Conservation (phyloP, 2,888 invertebrate species). For the Neocrepidodera transversa region DNA sequence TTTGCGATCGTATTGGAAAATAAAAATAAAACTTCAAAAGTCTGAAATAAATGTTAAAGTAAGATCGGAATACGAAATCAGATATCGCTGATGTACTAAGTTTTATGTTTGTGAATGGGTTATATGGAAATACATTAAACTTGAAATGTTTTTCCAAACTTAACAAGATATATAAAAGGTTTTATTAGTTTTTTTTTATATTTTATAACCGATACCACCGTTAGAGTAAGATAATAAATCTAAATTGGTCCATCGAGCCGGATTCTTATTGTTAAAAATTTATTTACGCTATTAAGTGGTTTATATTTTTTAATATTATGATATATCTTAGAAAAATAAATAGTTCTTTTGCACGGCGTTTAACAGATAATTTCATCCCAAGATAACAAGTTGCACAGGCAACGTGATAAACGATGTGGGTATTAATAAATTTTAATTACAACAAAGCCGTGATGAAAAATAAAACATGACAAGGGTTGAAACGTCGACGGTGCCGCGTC, state of each 20-base stretch:
- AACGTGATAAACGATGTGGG: slow-evolving; percentile 44
- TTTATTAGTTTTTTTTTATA: no score
- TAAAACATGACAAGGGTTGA: slow-evolving; percentile 47
- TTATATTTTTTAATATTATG: no score
- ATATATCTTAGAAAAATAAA: no score
- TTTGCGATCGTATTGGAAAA: slow-evolving; percentile 3
- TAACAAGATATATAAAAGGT: no score
- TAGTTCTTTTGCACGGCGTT: slow-evolving; percentile 2
- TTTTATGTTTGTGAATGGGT: slow-evolving; percentile 12
- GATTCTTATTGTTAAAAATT: no score
- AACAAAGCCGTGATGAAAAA: slow-evolving; percentile 50
- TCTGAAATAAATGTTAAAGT: background rate
- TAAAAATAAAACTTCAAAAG: background rate
- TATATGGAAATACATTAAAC: slow-evolving; percentile 10
- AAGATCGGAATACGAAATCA: slow-evolving; percentile 7
- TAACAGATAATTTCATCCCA: slow-evolving; percentile 23
- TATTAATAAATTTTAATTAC: slow-evolving; percentile 54
- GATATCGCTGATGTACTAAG: slow-evolving; percentile 9
- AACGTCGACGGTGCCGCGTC: slow-evolving; percentile 14
- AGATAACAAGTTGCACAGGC: slow-evolving; percentile 14
- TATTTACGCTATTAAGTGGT: no score
- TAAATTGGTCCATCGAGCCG: no score
- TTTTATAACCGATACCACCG: no score
- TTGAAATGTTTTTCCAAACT: background rate
- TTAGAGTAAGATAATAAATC: no score